Evolutionary conservation across 2,797 vertebrate species (phyloP), one percentile per base, ranked within the genome.

Genomic region (Holocentrus rufus): DNA sequence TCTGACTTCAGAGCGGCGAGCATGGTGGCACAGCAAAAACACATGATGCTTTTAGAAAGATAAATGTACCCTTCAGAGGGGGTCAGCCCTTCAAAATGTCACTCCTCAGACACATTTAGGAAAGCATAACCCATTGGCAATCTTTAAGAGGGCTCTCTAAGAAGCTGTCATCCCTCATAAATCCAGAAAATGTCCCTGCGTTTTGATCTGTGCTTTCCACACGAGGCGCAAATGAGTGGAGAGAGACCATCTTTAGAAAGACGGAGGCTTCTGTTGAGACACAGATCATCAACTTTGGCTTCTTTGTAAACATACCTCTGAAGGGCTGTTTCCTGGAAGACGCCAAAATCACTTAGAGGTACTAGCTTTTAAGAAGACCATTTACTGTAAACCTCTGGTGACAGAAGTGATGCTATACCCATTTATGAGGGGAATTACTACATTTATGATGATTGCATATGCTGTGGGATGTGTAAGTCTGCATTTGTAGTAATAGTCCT

Each of bases 41-140:
- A 2, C 47, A 54, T 42, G 49, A 62, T 27, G 63, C 66, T 71
- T 78, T 71, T 58, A 47, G n/a, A 63, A 80, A 85, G 85, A 87
- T 84, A 84, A 87, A 87, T 78, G 70, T 50, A 71, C 77, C 74
- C 71, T 85, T 85, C 80, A 82, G 60, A 82, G 23, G 72, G 11
- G 8, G 78, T 81, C 77, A 84, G 81, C 87, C 87, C 80, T 87
- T 88, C 77, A 85, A 86, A 85, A 88, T 86, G 87, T 81, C 88
- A 88, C 5, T 77, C 77, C 65, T 85, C 59, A 78, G 56, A 36
- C 17, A 36, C 83, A 89, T 90, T 90, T 78, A 80, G 72, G 83
- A 75, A 79, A 79, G 83, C 76, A 77, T 66, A 85, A 73, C 73
- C 76, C 76, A 74, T 54, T 62, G 57, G 72, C 72, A 76, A 77